Evolutionary conservation across 2,888 invertebrate species (phyloP), one percentile per base, ranked within the genome.

Genomic region (Acheta domesticus): DNA sequence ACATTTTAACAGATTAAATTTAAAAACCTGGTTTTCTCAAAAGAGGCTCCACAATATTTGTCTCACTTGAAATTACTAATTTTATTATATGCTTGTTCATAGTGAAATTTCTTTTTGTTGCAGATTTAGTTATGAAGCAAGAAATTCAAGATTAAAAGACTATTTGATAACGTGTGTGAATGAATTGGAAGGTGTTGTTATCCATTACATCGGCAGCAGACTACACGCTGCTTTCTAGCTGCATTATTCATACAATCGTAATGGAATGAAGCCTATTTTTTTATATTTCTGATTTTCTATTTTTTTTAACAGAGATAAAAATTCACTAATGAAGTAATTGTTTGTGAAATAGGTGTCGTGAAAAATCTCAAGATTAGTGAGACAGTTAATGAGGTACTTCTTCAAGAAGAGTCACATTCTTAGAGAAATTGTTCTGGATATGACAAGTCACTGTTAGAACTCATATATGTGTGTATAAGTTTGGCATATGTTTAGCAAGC

Each of bases 221-320:
- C n/a, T 14, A 14, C 62, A 62, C n/a, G 62, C 62, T 62, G 62
- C 62, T n/a, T 19, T n/a, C 16, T 62, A 62, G 62, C 62, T 62
- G 62, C n/a, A n/a, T 62, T 62, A 19, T 62, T 62, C 62, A 8
- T n/a, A 14, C 14, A 62, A 16, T 62, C n/a, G 62, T 62, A 62
- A 62, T 62, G 62, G 62, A 62, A 62, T 62, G 62, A 62, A 19
- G n/a, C 62, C 62, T 62, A 62, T 62, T 62, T 62, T 62, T 62
- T 62, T 62, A 62, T 62, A 62, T 19, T 62, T 62, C 62, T 62
- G 62, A 62, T n/a, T 62, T 62, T 62, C n/a, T 62, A 62, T n/a
- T 62, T 62, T 62, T 62, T 62, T 62, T n/a, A 62, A 62, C 62
- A 19, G 62, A 62, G 62, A n/a, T 36, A 36, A 36, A 62, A 62